Evolutionary conservation across 2,888 invertebrate species (phyloP).

Genomic region (Epistrophe grossulariae): DNA sequence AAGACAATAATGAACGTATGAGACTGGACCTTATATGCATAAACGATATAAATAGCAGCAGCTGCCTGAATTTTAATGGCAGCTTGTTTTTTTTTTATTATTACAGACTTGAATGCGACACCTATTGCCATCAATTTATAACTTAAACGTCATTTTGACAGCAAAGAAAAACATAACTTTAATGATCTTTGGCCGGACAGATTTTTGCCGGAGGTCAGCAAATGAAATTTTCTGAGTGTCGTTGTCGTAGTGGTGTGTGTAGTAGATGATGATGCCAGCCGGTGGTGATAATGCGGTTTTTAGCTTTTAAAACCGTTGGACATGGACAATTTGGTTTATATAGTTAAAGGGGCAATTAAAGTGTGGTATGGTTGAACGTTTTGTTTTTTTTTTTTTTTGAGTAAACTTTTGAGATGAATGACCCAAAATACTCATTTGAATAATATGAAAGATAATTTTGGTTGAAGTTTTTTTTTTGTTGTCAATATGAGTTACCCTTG

Average conservation of each 20-base stretch:
- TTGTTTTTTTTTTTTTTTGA: not conserved
- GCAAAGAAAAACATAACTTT: constrained; percentile 46
- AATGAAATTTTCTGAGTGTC: constrained; percentile 11
- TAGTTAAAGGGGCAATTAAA: constrained; percentile 63
- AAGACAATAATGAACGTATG: constrained; percentile 7
- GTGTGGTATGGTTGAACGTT: constrained; percentile 7
- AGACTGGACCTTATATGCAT: not conserved
- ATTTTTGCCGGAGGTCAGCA: constrained; percentile 33
- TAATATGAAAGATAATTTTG: constrained; percentile 19
- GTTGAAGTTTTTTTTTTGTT: not conserved
- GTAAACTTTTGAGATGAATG: constrained; percentile 32
- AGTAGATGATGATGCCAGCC: not conserved
- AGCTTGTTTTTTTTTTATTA: not conserved
- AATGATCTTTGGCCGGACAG: constrained; percentile 52
- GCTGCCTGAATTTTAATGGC: constrained; percentile 25
- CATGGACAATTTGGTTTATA: constrained; percentile 47
- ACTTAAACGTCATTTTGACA: constrained; percentile 46
- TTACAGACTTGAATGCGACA: not conserved
- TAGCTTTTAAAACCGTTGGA: constrained; percentile 3
- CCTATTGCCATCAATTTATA: constrained; percentile 32
- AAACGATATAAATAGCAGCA: not conserved
- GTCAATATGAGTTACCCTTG: not conserved
- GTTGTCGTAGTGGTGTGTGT: not conserved
- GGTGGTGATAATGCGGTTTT: not conserved
- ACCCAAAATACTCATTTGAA: constrained; percentile 29